A percentile compares a stretch with the other conserved stretches of the same genome.
Conservation (phyloP, 2,797 vertebrate species). For the Lepus townsendii region DNA sequence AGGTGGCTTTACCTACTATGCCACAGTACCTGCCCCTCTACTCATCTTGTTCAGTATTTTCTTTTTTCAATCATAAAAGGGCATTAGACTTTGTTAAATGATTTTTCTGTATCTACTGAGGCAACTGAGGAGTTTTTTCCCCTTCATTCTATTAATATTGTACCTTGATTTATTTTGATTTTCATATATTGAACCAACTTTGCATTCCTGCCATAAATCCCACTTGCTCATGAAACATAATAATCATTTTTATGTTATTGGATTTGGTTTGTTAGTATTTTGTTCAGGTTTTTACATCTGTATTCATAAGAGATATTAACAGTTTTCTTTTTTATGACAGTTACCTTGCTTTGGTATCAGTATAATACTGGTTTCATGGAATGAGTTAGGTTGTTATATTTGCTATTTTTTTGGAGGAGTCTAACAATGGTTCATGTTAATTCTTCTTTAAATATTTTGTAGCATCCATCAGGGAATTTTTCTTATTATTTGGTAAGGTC, state of each 20-base stretch:
- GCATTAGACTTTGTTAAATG: neutral
- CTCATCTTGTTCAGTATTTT: neutral
- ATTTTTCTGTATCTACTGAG: neutral
- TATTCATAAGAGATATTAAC: neutral
- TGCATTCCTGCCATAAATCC: conserved; percentile 30
- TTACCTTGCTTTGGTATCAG: neutral
- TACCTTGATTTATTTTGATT: neutral
- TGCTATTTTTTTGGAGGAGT: neutral
- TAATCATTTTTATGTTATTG: neutral
- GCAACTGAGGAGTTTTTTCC: neutral
- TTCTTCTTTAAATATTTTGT: conserved; percentile 16
- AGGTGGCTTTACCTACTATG: no score
- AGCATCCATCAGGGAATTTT: neutral
- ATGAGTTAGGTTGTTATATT: neutral
- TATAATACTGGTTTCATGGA: neutral
- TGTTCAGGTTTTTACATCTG: neutral
- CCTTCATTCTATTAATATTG: neutral
- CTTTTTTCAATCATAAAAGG: neutral
- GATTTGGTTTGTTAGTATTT: conserved; percentile 10
- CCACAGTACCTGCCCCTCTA: neutral
- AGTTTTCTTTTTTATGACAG: neutral
- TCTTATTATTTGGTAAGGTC: neutral
- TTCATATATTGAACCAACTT: conserved; percentile 3
- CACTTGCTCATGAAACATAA: neutral
- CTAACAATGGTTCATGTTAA: neutral